Conservation (phyloP, 2,888 invertebrate species). For the Brenthis hecate region DNA sequence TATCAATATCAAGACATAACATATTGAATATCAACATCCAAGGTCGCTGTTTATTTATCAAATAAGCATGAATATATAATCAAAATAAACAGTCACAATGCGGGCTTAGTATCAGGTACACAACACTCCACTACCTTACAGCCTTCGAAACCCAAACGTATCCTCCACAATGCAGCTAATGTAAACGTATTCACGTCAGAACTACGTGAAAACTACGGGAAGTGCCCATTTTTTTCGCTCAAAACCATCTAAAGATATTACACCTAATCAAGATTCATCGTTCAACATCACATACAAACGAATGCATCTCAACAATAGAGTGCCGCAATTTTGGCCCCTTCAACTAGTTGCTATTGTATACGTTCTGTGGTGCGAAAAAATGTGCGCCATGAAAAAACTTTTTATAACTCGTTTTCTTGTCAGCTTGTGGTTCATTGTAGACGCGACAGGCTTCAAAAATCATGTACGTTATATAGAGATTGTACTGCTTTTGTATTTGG, state of each 20-base stretch:
- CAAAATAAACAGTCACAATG: too few species aligned
- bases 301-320: slow-evolving; percentile 42
- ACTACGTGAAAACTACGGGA: slow-evolving; percentile 12
- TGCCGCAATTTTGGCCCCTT: slow-evolving; percentile 39
- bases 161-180: slow-evolving; percentile 4
- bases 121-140: background rate
- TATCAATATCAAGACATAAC: too few species aligned
- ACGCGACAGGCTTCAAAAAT: slow-evolving; percentile 12
- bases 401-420: slow-evolving; percentile 32
- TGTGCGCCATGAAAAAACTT: slow-evolving; percentile 22
- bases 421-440: slow-evolving; percentile 15
- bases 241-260: slow-evolving; percentile 29
- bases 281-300: slow-evolving; percentile 39
- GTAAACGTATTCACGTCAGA: slow-evolving; percentile 11
- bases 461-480: slow-evolving; percentile 10
- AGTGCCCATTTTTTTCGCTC: slow-evolving; percentile 23
- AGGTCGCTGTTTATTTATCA: too few species aligned
- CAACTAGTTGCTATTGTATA: slow-evolving; percentile 33
- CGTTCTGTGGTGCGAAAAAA: slow-evolving; percentile 26
- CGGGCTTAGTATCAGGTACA: background rate
- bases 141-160: too few species aligned
- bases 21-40: too few species aligned
- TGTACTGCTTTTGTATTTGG: slow-evolving; percentile 6
- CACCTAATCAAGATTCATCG: slow-evolving; percentile 41
- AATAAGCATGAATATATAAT: too few species aligned